Evolutionary conservation across 2,113 vertebrate species (phyloP).

Genomic region (Barnardius zonarius): DNA sequence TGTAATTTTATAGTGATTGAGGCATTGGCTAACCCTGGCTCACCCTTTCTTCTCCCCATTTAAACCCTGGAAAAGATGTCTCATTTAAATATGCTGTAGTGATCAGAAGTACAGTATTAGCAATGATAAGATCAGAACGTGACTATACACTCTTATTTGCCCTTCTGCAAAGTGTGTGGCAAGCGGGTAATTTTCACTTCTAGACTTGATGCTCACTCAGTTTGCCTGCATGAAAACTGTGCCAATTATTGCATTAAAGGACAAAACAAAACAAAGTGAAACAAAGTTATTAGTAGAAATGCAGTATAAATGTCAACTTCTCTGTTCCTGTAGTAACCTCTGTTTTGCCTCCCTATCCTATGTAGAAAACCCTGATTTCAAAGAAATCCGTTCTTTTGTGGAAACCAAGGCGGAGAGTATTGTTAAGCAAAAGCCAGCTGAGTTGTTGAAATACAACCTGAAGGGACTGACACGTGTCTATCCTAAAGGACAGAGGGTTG

Average conservation of each 20-base stretch:
- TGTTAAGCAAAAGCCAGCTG: conserved; percentile 74
- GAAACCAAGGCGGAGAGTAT: conserved; percentile 89
- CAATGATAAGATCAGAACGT: conserved; percentile 33
- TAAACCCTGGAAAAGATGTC: conserved; percentile 30
- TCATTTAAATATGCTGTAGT: conserved; percentile 28
- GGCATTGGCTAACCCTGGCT: conserved; percentile 8
- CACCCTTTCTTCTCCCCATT: conserved; percentile 23
- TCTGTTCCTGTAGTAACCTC: not conserved
- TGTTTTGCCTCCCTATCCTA: not conserved
- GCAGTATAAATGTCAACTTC: not conserved
- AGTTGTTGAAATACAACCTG: conserved; percentile 88
- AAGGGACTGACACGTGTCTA: conserved; percentile 91
- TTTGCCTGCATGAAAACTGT: not conserved
- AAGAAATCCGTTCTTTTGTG: conserved; percentile 93
- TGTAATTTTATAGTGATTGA: conserved; percentile 34
- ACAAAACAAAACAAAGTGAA: not conserved
- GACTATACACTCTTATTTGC: not conserved
- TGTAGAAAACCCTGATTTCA: conserved; percentile 85
- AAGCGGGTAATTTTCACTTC: conserved; percentile 11
- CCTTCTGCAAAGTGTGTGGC: not conserved
- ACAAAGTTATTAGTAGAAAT: not conserved
- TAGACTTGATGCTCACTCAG: not conserved
- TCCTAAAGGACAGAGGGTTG: conserved; percentile 92
- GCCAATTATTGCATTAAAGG: conserved; percentile 9
- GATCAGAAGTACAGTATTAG: conserved; percentile 37